Evolutionary conservation across 2,113 vertebrate species (phyloP).

Genomic region (Acrocephalus kingi): DNA sequence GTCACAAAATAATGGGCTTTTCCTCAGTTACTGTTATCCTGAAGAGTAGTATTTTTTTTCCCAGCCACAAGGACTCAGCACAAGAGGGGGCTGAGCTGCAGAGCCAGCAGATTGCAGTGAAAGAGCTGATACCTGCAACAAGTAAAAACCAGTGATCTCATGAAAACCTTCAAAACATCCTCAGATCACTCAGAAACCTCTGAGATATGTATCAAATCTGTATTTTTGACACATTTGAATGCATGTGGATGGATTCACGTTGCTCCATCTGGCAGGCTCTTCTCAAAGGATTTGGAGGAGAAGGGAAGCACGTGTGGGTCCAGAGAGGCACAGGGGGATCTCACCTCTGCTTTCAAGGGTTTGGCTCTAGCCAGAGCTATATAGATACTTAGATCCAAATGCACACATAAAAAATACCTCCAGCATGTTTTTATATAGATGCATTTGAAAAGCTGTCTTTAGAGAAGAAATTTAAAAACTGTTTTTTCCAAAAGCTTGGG

Average conservation of each 20-base stretch:
- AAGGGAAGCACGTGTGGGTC: not conserved
- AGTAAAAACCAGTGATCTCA: not conserved
- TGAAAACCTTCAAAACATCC: not conserved
- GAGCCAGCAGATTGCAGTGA: not conserved
- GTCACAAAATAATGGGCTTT: not conserved
- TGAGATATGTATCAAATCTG: not conserved
- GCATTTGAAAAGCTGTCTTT: not conserved
- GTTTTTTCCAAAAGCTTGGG: not conserved
- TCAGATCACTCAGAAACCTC: not conserved
- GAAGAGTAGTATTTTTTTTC: not conserved
- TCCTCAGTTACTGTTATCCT: not conserved
- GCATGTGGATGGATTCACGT: not conserved
- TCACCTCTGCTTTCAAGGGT: not conserved
- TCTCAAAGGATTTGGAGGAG: not conserved
- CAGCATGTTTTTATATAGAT: not conserved
- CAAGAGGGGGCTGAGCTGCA: not conserved
- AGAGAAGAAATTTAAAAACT: not conserved
- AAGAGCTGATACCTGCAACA: not conserved
- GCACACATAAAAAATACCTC: not conserved
- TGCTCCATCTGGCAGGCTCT: not conserved
- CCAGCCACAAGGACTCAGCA: not conserved
- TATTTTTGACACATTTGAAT: not conserved
- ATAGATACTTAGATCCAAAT: not conserved
- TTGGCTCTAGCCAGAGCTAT: not conserved
- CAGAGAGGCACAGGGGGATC: not conserved